A percentile compares a stretch with the other conserved stretches of the same genome.
These are phyloP conservation scores for Pachyseris speciosa DNA, from an alignment of 64 coral and sea anemone species.

Conservation along the genomic window DNA sequence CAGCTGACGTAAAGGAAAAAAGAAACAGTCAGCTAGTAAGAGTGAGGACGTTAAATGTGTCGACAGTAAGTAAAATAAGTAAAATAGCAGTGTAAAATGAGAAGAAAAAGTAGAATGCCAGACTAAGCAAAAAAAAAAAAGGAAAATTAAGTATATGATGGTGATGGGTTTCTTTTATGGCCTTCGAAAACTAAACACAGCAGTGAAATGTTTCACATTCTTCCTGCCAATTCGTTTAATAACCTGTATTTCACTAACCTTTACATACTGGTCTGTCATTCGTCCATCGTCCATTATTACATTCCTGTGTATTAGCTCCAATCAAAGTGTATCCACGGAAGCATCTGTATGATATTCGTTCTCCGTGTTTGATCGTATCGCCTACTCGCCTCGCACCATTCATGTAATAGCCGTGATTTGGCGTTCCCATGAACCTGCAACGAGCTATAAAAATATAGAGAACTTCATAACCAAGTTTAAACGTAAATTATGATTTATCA, in stretches of 20 bases:
- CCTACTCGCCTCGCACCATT: background rate
- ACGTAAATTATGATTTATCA: too few species aligned
- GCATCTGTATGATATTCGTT: conserved; percentile 9
- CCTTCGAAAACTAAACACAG: too few species aligned
- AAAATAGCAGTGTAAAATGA: background rate
- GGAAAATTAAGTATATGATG: too few species aligned
- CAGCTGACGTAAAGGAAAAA: background rate
- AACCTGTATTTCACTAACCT: conserved; percentile 1
- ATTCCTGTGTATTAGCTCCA: background rate
- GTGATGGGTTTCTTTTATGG: too few species aligned
- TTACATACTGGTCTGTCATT: conserved; percentile 3
- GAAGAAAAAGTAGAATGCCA: too few species aligned
- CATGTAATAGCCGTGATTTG: background rate
- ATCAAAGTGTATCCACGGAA: background rate
- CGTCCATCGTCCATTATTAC: conserved; percentile 26
- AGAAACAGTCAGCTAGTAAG: background rate
- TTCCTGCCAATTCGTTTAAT: too few species aligned
- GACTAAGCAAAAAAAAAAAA: too few species aligned
- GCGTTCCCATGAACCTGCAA: background rate
- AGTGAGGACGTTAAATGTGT: too few species aligned
- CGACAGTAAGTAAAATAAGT: background rate
- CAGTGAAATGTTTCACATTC: too few species aligned
- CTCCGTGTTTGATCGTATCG: conserved; percentile 9
- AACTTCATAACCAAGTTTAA: too few species aligned
- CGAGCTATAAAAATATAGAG: background rate